Conservation (phyloP, 1,140 invertebrate species). For the Macrobrachium rosenbergii region DNA sequence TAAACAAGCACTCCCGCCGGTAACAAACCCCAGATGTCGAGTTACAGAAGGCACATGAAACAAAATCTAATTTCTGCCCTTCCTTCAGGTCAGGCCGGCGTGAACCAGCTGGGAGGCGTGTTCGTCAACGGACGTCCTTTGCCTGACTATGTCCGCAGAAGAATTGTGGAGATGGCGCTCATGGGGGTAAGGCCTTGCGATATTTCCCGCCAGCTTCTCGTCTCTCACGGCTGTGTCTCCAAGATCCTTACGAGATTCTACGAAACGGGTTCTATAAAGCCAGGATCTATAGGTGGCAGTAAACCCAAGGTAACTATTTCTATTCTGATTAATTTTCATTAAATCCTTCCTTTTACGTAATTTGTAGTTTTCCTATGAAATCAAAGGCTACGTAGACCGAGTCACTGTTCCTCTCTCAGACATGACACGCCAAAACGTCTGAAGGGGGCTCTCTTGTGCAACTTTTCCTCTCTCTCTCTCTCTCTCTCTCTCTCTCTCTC, state of each 20-base stretch:
- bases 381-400: conserved; percentile 10
- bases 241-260: conserved; percentile 94
- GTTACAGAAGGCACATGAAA: background rate
- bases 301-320: conserved; percentile 85
- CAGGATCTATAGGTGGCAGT: conserved; percentile 93
- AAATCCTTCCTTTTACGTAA: background rate
- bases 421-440: too few relatives aligned
- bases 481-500: background rate
- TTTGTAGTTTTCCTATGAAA: background rate
- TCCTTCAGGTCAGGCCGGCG: conserved; percentile 87
- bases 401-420: background rate
- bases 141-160: conserved; percentile 90
- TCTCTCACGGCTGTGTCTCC: conserved; percentile 95
- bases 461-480: background rate
- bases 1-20: too few relatives aligned
- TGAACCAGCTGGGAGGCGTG: conserved; percentile 80
- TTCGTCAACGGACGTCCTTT: conserved; percentile 86
- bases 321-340: background rate
- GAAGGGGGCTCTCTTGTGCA: background rate
- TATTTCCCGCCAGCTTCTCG: conserved; percentile 92
- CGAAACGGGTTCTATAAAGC: conserved; percentile 92
- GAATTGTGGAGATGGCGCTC: conserved; percentile 88
- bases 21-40: background rate
- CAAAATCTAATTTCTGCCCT: background rate
- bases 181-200: conserved; percentile 94